phyloP scores from a whole-genome alignment of 92 coral and sea anemone genomes.

The Plumapathes pennacea region DNA sequence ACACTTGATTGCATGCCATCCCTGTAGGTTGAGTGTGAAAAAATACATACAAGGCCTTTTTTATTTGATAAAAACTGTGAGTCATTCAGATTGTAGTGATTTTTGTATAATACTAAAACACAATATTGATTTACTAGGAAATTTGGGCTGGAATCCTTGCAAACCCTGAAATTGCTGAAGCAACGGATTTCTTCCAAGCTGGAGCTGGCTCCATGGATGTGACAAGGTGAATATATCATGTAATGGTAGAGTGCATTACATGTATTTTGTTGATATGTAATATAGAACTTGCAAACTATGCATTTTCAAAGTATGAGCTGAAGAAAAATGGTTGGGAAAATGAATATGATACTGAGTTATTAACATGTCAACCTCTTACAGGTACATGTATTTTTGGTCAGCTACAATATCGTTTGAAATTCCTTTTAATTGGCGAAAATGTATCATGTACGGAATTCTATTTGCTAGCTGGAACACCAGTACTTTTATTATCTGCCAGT shows the following conservation, averaged over 20 bases:
- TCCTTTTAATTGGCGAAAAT: too few relatives aligned
- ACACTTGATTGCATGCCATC: not conserved
- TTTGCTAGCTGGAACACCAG: not conserved
- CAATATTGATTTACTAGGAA: slow-evolving; percentile 39
- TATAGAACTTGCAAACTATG: not conserved
- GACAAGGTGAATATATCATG: slow-evolving; percentile 61
- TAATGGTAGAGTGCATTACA: not conserved
- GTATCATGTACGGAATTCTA: not conserved
- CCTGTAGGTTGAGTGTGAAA: not conserved
- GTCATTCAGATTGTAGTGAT: not conserved
- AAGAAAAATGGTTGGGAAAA: too few relatives aligned
- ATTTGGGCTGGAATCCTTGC: slow-evolving; percentile 92
- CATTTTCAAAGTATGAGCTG: not conserved
- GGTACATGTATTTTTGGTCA: not conserved
- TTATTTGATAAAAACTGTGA: not conserved
- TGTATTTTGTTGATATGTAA: not conserved
- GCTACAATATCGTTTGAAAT: not conserved
- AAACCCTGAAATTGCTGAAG: slow-evolving; percentile 76
- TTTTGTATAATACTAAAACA: not conserved
- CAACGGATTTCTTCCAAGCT: slow-evolving; percentile 96
- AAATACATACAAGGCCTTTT: not conserved
- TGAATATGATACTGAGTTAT: too few relatives aligned
- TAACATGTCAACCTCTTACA: too few relatives aligned
- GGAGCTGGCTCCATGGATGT: slow-evolving; percentile 99
- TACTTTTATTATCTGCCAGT: not conserved